These are phyloP conservation scores for Epizoanthus stellaris DNA, from an alignment of 92 coral and sea anemone species.

Conservation along the genomic window DNA sequence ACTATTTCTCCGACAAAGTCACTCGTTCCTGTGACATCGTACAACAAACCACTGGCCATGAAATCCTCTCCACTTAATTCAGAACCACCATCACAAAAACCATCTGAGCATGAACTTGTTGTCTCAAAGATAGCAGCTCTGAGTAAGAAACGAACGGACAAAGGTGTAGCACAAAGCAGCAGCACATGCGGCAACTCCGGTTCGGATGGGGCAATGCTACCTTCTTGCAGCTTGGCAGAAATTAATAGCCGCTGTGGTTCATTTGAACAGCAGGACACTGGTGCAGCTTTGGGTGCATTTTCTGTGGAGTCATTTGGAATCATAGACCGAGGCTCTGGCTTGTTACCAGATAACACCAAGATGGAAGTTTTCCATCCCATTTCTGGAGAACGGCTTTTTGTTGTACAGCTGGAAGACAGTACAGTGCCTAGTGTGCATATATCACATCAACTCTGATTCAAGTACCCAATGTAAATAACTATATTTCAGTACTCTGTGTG, in stretches of 20 bases:
- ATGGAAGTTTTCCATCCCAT: constrained; percentile 45
- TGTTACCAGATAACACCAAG: constrained; percentile 26
- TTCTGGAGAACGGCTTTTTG: constrained; percentile 39
- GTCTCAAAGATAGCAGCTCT: constrained; percentile 26
- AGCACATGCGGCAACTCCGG: neutral
- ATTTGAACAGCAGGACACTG: constrained; percentile 13
- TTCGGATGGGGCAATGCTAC: too few species aligned
- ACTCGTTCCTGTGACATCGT: neutral
- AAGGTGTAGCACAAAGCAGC: neutral
- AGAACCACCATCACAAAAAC: constrained; percentile 9
- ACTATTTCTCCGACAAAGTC: constrained; percentile 15
- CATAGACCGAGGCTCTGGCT: constrained; percentile 1
- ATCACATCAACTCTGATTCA: constrained; percentile 15
- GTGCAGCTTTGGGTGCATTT: neutral
- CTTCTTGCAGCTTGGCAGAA: neutral
- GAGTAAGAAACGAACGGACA: neutral
- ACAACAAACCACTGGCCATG: neutral
- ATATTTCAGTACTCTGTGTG: too few species aligned
- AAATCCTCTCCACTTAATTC: constrained; percentile 24
- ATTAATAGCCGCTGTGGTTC: neutral
- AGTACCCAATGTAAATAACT: neutral
- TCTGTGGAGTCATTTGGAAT: constrained; percentile 19
- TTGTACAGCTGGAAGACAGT: constrained; percentile 33
- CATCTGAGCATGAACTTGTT: constrained; percentile 26
- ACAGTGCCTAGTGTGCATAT: constrained; percentile 15